A percentile compares a stretch with the other conserved stretches of the same genome.
Conservation (phyloP, 2,888 invertebrate species). For the Autographa gamma region DNA sequence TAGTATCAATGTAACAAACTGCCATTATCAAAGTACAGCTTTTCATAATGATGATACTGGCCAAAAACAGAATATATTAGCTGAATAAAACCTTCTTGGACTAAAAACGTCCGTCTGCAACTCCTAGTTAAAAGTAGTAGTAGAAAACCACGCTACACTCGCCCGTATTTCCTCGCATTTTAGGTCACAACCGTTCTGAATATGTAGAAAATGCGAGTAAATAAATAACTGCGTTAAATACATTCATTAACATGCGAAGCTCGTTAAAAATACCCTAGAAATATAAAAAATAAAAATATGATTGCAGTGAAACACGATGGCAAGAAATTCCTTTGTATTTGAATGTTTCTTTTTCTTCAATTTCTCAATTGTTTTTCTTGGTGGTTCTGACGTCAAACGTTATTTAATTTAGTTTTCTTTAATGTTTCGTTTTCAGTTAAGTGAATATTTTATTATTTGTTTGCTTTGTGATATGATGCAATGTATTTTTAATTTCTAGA, state of each 20-base stretch:
- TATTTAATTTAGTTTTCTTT: not conserved
- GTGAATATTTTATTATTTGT: not conserved
- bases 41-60: too few species aligned
- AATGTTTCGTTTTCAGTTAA: not conserved
- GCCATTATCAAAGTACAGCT: too few species aligned
- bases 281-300: conserved; percentile 45
- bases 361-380: conserved; percentile 29
- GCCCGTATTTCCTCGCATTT: conserved; percentile 38
- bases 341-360: conserved; percentile 27
- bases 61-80: too few species aligned
- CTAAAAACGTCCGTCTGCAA: conserved; percentile 32
- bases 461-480: too few species aligned
- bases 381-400: not conserved
- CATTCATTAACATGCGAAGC: conserved; percentile 61
- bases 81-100: not conserved
- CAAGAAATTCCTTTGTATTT: conserved; percentile 41
- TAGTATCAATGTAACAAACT: too few species aligned
- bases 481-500: too few species aligned
- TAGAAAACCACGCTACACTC: conserved; percentile 32
- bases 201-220: conserved; percentile 52
- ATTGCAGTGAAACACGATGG: conserved; percentile 55
- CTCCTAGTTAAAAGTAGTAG: conserved; percentile 26
- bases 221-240: conserved; percentile 60
- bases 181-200: conserved; percentile 45
- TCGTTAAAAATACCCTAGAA: conserved; percentile 52